Conservation (phyloP, 2,888 invertebrate species). For the Xestoiulus laeticollis region DNA sequence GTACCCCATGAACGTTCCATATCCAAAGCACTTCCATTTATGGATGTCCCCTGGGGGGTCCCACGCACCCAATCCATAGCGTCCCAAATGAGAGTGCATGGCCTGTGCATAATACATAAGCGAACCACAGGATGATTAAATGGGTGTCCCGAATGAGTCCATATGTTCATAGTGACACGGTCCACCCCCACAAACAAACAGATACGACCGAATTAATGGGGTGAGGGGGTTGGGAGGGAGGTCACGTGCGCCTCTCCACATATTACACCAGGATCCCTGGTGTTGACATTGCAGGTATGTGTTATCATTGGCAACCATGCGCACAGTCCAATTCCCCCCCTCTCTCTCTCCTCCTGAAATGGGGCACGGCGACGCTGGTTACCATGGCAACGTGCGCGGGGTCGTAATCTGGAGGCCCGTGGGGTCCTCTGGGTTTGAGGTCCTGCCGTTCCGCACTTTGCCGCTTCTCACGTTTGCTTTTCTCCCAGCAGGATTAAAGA, state of each 20-base stretch:
- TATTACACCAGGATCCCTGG: not conserved
- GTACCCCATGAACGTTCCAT: not conserved
- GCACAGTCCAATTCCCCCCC: constrained; percentile 30
- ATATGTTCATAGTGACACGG: not conserved
- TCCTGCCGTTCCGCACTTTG: constrained; percentile 52
- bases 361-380: not conserved
- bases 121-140: not conserved
- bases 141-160: constrained; percentile 7
- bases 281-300: constrained; percentile 26
- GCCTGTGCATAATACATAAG: not conserved
- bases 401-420: constrained; percentile 45
- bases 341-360: constrained; percentile 16
- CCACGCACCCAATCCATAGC: not conserved
- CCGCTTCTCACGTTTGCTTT: constrained; percentile 56
- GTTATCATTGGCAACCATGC: constrained; percentile 12
- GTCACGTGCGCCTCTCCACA: not conserved
- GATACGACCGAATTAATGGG: constrained; percentile 19
- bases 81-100: not conserved
- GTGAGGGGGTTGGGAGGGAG: not conserved
- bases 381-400: constrained; percentile 48
- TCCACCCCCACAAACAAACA: not conserved
- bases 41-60: not conserved
- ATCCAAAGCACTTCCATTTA: not conserved
- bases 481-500: constrained; percentile 50
- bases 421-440: not conserved